These are phyloP conservation scores for Neoseiulus cucumeris DNA, from an alignment of 1,140 invertebrate species.

Conservation along the genomic window DNA sequence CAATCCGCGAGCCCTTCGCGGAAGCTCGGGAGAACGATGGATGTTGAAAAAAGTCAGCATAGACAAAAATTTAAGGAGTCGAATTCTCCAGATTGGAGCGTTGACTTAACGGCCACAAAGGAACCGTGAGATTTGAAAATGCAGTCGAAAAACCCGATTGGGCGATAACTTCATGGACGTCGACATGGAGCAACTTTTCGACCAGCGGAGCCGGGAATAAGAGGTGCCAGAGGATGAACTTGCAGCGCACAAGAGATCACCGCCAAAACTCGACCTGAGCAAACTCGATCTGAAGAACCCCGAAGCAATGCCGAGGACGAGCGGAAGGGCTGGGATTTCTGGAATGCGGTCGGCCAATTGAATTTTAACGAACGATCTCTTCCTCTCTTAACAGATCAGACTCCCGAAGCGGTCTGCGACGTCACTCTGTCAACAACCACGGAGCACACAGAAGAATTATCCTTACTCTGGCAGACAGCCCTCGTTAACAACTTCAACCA, in stretches of 20 bases:
- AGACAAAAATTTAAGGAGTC: no score
- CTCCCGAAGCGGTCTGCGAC: constrained; percentile 87
- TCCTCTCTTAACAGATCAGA: constrained; percentile 28
- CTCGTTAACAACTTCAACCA: constrained; percentile 87
- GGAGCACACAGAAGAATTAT: constrained; percentile 56
- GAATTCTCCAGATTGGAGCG: no score
- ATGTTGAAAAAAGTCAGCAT: no score
- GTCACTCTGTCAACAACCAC: constrained; percentile 40
- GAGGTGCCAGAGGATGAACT: constrained; percentile 85
- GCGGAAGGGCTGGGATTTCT: constrained; percentile 53
- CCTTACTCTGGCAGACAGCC: constrained; percentile 75
- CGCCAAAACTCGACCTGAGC: constrained; percentile 51
- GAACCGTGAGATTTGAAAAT: constrained; percentile 22
- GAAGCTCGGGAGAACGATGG: no score
- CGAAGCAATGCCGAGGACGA: constrained; percentile 57
- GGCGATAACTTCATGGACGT: constrained; percentile 63
- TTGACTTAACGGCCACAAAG: no score
- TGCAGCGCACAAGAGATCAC: constrained; percentile 62
- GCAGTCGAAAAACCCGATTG: constrained; percentile 32
- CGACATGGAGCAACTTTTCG: constrained; percentile 71
- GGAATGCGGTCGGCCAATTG: neutral
- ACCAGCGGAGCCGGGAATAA: constrained; percentile 97
- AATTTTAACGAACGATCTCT: neutral
- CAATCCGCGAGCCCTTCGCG: no score
- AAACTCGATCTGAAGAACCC: constrained; percentile 54